Percentiles rank a stretch among this genome's conserved stretches.
Evolutionary conservation across 2,113 vertebrate species (phyloP).

Genomic region (Rafetus swinhoei): DNA sequence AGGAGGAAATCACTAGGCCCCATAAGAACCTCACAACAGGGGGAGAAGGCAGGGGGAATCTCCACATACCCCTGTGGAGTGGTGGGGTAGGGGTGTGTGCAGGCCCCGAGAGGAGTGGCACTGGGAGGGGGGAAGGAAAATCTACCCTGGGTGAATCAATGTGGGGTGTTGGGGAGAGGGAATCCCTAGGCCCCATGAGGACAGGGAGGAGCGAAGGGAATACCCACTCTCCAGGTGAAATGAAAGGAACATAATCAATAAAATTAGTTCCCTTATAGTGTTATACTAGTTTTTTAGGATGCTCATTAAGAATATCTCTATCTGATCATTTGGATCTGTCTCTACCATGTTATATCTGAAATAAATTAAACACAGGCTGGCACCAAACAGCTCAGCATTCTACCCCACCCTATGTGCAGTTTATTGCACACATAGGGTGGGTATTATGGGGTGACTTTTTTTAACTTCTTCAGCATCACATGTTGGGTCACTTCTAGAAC

Average conservation of each 20-base stretch:
- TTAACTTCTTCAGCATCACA: constrained; percentile 3
- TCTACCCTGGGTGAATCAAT: too few species aligned
- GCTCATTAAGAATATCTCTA: not conserved
- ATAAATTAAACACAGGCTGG: not conserved
- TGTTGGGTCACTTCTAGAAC: not conserved
- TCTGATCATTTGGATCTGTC: not conserved
- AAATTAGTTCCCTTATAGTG: not conserved
- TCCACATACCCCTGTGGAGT: too few species aligned
- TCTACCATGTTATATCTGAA: not conserved
- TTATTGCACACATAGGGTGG: not conserved
- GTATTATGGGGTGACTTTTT: not conserved
- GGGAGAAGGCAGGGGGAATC: too few species aligned
- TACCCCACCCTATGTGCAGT: not conserved
- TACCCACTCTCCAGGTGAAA: too few species aligned
- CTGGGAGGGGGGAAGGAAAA: too few species aligned
- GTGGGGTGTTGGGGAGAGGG: too few species aligned
- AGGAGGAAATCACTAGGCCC: too few species aligned
- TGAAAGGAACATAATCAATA: not conserved
- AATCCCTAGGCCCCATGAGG: too few species aligned
- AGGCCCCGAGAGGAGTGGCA: too few species aligned
- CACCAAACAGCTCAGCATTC: not conserved
- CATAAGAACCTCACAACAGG: too few species aligned
- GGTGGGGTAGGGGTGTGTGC: too few species aligned
- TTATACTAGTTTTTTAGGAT: not conserved
- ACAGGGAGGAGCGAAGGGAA: too few species aligned